These are phyloP conservation scores for Drosophila percnosoma DNA, from an alignment of 2,888 invertebrate genomes.

Conservation along the genomic window DNA sequence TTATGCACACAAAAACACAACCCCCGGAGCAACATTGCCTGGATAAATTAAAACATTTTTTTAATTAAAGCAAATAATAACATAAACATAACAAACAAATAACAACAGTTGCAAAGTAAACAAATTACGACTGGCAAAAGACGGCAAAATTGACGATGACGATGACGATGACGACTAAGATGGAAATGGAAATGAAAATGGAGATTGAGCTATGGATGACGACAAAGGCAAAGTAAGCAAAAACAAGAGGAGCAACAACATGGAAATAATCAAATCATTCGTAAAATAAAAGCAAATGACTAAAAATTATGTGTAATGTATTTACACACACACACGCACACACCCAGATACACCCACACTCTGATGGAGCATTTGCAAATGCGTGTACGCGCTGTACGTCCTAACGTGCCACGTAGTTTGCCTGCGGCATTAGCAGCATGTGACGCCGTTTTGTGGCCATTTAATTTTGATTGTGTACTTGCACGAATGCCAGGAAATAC, in stretches of 20 bases:
- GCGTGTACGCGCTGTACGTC: slow-evolving; percentile 9
- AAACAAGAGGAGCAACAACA: slow-evolving; percentile 37
- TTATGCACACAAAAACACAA: neutral
- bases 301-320: slow-evolving; percentile 65
- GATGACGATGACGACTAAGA: slow-evolving; percentile 15
- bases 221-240: slow-evolving; percentile 15
- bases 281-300: slow-evolving; percentile 74
- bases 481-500: slow-evolving; percentile 13
- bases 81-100: slow-evolving; percentile 30
- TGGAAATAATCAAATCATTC: slow-evolving; percentile 75
- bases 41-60: slow-evolving; percentile 68
- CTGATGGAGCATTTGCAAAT: slow-evolving; percentile 19
- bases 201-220: neutral
- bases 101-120: slow-evolving; percentile 60
- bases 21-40: slow-evolving; percentile 5
- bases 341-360: slow-evolving; percentile 16
- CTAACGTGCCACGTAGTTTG: slow-evolving; percentile 37
- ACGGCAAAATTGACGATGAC: slow-evolving; percentile 21
- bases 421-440: slow-evolving; percentile 52
- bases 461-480: slow-evolving; percentile 39
- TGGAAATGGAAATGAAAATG: slow-evolving; percentile 5
- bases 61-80: slow-evolving; percentile 70
- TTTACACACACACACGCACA: slow-evolving; percentile 32
- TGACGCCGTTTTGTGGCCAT: slow-evolving; percentile 53
- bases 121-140: slow-evolving; percentile 62